A percentile compares a stretch with the other conserved stretches of the same genome.
These are phyloP conservation scores for Saturnia japonica DNA, from an alignment of 2,888 invertebrate species.

Conservation along the genomic window DNA sequence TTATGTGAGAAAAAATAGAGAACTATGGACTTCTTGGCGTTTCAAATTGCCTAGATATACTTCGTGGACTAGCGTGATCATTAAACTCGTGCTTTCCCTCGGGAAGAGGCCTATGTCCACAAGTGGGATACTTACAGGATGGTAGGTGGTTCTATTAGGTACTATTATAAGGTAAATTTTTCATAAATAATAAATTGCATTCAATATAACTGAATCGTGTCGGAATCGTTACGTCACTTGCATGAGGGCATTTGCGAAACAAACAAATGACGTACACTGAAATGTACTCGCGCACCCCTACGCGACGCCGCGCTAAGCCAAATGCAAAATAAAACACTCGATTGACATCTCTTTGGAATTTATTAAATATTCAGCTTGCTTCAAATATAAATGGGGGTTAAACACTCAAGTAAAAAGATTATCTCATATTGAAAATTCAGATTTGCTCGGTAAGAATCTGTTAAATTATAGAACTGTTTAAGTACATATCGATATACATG, in stretches of 20 bases:
- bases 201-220: not conserved
- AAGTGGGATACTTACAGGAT: too few species aligned
- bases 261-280: conserved; percentile 80
- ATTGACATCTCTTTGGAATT: conserved; percentile 81
- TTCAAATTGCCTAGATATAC: too few species aligned
- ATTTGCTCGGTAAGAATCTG: not conserved
- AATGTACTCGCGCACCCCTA: conserved; percentile 78
- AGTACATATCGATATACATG: conserved; percentile 58
- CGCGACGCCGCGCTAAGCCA: conserved; percentile 65
- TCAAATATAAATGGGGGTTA: conserved; percentile 76
- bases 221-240: conserved; percentile 10
- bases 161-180: too few species aligned
- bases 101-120: too few species aligned
- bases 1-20: too few species aligned
- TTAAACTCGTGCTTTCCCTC: too few species aligned
- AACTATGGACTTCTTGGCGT: too few species aligned
- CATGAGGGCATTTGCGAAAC: conserved; percentile 49
- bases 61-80: too few species aligned
- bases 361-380: conserved; percentile 80
- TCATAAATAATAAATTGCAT: conserved; percentile 22
- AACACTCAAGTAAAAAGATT: conserved; percentile 77
- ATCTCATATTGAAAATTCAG: conserved; percentile 33
- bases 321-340: conserved; percentile 82
- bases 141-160: too few species aligned
- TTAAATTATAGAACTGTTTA: not conserved